These are phyloP conservation scores for Drosophila virilis DNA, from an alignment of 1,140 invertebrate genomes.

Conservation along the genomic window DNA sequence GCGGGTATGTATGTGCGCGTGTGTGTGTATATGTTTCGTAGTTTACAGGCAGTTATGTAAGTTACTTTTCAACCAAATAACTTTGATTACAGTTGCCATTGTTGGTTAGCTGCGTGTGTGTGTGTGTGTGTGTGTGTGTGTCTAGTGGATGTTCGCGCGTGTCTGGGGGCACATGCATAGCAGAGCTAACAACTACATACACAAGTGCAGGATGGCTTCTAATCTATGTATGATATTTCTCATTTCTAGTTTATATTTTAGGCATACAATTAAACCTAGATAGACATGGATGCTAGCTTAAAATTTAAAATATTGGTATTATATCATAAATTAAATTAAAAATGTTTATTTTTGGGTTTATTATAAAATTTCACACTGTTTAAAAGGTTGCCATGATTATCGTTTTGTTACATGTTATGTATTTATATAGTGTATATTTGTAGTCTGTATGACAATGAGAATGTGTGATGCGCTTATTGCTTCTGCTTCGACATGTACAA, in stretches of 20 bases:
- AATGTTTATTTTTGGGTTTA: conserved; percentile 60
- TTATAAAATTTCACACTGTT: conserved; percentile 71
- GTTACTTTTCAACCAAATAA: conserved; percentile 26
- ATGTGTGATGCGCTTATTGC: conserved; percentile 51
- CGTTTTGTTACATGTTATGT: conserved; percentile 58
- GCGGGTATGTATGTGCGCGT: conserved; percentile 10
- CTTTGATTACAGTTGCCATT: conserved; percentile 43
- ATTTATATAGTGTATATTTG: conserved; percentile 38
- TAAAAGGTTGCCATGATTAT: conserved; percentile 66
- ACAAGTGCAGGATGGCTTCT: conserved; percentile 61
- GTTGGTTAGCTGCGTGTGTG: conserved; percentile 14
- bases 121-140: conserved; percentile 6
- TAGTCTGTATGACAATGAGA: conserved; percentile 33
- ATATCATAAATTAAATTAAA: conserved; percentile 62
- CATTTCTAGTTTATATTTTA: conserved; percentile 52
- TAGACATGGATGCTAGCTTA: conserved; percentile 60
- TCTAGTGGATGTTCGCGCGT: conserved; percentile 17
- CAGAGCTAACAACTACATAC: conserved; percentile 59
- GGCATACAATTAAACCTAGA: conserved; percentile 52
- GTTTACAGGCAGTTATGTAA: conserved; percentile 54
- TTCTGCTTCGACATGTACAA: conserved; percentile 56
- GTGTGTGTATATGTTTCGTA: conserved; percentile 13
- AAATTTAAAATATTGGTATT: conserved; percentile 38
- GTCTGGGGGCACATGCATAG: conserved; percentile 61
- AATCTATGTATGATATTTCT: conserved; percentile 31